These are phyloP conservation scores for Neopelma chrysocephalum DNA, from an alignment of 2,797 vertebrate species.

Conservation along the genomic window DNA sequence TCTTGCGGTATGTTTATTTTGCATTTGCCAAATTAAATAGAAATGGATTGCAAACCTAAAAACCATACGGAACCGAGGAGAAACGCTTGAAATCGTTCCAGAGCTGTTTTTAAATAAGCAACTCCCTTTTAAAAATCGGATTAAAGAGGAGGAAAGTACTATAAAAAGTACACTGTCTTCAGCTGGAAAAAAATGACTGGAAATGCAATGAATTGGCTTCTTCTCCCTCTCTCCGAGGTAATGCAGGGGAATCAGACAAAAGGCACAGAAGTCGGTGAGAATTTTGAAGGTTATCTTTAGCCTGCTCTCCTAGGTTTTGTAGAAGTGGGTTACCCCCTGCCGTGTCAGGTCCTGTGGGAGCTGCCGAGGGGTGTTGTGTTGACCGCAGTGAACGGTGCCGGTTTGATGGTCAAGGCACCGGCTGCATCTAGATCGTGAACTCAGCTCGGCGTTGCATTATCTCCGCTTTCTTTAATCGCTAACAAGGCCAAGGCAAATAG, in stretches of 20 bases:
- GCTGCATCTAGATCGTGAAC: conserved; percentile 52
- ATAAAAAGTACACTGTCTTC: not conserved
- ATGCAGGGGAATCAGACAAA: not conserved
- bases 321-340: not conserved
- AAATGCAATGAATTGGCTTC: not conserved
- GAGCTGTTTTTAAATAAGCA: conserved; percentile 28
- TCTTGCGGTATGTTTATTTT: conserved; percentile 57
- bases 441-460: conserved; percentile 17
- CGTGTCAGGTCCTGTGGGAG: not conserved
- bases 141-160: not conserved
- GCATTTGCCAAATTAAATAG: conserved; percentile 63
- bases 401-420: conserved; percentile 68
- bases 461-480: conserved; percentile 68
- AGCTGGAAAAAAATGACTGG: not conserved
- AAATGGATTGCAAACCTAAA: conserved; percentile 45
- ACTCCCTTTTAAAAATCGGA: not conserved
- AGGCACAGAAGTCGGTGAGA: not conserved
- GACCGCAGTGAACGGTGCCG: not conserved
- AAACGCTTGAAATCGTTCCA: conserved; percentile 32
- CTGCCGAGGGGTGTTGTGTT: not conserved
- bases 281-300: not conserved
- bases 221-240: not conserved
- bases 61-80: not conserved
- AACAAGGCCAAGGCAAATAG: conserved; percentile 75
- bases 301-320: not conserved